Percentiles rank a stretch among this genome's conserved stretches.
phyloP scores from a whole-genome alignment of 2,797 vertebrate genomes.

The Moxostoma hubbsi region DNA sequence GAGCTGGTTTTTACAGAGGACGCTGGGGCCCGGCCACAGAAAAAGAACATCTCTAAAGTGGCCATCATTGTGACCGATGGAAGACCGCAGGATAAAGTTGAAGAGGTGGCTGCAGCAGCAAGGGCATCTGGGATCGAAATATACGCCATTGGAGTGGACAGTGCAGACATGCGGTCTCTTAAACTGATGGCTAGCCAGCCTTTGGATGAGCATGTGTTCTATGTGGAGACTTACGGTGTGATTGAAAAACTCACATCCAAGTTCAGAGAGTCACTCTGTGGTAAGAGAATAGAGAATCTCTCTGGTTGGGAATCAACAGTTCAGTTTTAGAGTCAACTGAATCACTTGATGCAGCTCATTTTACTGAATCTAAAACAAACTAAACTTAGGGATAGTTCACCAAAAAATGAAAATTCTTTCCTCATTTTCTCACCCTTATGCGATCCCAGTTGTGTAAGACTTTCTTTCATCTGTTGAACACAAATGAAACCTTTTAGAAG shows the following conservation, averaged over 20 bases:
- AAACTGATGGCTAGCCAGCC: slow-evolving; percentile 89
- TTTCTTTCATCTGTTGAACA: too few species aligned
- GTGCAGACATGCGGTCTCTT: slow-evolving; percentile 87
- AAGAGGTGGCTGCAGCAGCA: slow-evolving; percentile 82
- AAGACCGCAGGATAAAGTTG: slow-evolving; percentile 90
- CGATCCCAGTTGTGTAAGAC: too few species aligned
- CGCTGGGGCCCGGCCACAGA: slow-evolving; percentile 79
- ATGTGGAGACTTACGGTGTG: slow-evolving; percentile 94
- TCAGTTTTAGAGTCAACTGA: not conserved
- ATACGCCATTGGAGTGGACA: slow-evolving; percentile 88
- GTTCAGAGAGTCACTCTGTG: slow-evolving; percentile 91
- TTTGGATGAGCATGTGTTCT: slow-evolving; percentile 91
- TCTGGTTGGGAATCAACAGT: not conserved
- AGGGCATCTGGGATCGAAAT: slow-evolving; percentile 86
- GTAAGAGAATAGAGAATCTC: slow-evolving; percentile 69
- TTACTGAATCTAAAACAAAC: too few species aligned
- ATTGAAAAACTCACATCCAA: slow-evolving; percentile 93
- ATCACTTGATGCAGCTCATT: not conserved
- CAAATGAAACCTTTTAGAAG: too few species aligned
- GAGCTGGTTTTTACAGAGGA: slow-evolving; percentile 83
- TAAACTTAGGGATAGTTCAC: too few species aligned
- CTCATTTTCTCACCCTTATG: too few species aligned
- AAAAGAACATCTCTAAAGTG: slow-evolving; percentile 84
- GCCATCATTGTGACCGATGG: slow-evolving; percentile 92
- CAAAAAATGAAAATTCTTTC: too few species aligned